phyloP scores from a whole-genome alignment of 2,113 vertebrate species.

The Chroicocephalus ridibundus region DNA sequence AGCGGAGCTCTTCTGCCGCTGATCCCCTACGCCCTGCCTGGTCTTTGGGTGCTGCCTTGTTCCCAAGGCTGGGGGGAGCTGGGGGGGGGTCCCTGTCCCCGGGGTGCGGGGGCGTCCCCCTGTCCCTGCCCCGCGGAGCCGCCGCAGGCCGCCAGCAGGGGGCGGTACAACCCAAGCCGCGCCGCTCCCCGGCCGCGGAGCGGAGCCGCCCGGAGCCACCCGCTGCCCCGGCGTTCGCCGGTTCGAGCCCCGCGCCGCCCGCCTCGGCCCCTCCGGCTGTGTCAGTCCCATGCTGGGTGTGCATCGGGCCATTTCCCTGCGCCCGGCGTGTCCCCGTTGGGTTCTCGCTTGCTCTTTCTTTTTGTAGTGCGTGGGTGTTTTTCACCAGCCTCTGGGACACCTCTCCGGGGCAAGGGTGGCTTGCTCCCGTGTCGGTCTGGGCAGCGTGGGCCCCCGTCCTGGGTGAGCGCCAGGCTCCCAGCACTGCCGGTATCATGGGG shows the following conservation, averaged over 20 bases:
- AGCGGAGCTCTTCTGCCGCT: not conserved
- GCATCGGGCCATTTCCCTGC: accelerated
- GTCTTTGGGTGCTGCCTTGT: accelerated
- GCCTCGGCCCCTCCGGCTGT: not conserved
- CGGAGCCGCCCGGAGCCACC: not conserved
- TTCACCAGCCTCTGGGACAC: no score
- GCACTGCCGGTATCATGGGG: accelerated
- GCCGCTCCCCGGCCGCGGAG: no score
- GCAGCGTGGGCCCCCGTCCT: accelerated
- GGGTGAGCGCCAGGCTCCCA: not conserved
- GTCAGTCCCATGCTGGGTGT: accelerated
- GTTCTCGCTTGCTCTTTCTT: no score
- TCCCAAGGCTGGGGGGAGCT: no score
- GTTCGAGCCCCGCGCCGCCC: not conserved
- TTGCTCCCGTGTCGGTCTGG: accelerated
- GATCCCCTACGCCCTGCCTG: accelerated
- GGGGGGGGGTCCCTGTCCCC: not conserved
- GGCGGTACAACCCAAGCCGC: not conserved
- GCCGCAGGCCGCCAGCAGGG: not conserved
- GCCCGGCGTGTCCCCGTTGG: accelerated
- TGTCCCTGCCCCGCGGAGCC: not conserved
- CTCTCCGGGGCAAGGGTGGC: not conserved
- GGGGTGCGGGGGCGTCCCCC: not conserved
- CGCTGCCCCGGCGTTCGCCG: accelerated
- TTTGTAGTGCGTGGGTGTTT: accelerated